Base-by-base conservation (phyloP, 2,113 vertebrate species). In the Pseudopodoces humilis region DNA sequence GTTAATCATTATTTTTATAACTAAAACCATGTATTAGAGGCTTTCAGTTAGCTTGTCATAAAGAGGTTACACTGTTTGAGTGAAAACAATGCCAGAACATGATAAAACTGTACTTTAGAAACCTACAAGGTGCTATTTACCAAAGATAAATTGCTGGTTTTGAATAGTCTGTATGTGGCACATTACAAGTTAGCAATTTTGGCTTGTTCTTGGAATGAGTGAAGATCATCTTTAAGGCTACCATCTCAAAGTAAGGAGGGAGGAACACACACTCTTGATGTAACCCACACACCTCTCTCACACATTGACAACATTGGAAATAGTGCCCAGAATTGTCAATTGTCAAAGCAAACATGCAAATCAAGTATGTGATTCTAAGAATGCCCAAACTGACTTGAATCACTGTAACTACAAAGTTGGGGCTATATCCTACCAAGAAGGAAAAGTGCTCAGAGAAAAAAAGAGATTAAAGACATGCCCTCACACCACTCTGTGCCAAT, bases 1-100 rank as follows among this genome's bases (percentile, higher is more conserved):
- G n/a, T 82, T 92, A 91, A 87, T 72, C n/a, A 75, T 62, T 86
- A 70, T 50, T 95, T 93, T 70, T 90, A 83, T 46, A 94, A 86
- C 35, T 31, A 80, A 90, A 90, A 28, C 4, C 27, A 62, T 18
- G 2, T 50, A 72, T 62, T 59, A 80, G 71, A 88, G 35, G 59
- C 33, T 77, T 83, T 59, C 67, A 80, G 75, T 76, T 83, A 72
- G n/a, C 30, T 78, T 77, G 39, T 77, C 71, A 70, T 50, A 59
- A 85, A 76, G 35, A 80, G 33, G 59, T 59, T 74, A 88, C 2
- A 4, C 46, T 76, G 46, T 43, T 49, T 39, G 46, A 95, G 30
- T 35, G 79, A 92, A 92, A 72, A 65, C 85, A 93, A 77, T 53
- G 33, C 49, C 75, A 85, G 67, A 55, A 92, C 44, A 60, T 18